Conservation (phyloP, 2,113 vertebrate genomes). For the Chaenocephalus aceratus region DNA sequence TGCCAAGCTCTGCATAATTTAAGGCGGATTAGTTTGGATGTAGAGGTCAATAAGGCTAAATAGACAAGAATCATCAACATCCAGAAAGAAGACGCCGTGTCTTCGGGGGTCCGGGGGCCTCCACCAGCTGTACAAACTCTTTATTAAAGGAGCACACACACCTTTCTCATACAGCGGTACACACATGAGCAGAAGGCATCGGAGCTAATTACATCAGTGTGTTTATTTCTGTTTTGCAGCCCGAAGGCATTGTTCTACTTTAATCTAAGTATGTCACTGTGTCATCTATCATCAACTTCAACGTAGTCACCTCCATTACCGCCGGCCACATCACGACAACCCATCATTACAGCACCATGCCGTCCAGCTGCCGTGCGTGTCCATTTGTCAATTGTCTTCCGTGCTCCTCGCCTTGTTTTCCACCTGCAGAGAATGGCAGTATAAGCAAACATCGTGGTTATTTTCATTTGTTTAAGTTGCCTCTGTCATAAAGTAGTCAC, state of each 20-base stretch:
- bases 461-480: slow-evolving; percentile 9
- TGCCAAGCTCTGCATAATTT: slow-evolving; percentile 80
- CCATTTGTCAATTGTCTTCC: slow-evolving; percentile 36
- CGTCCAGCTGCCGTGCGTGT: background rate
- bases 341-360: slow-evolving; percentile 26
- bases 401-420: slow-evolving; percentile 30
- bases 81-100: slow-evolving; percentile 38
- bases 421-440: slow-evolving; percentile 47
- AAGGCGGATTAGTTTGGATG: slow-evolving; percentile 79
- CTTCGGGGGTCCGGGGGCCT: slow-evolving; percentile 33
- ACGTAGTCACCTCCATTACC: slow-evolving; percentile 63
- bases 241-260: slow-evolving; percentile 60
- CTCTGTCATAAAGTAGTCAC: slow-evolving; percentile 7
- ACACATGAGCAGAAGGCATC: slow-evolving; percentile 31
- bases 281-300: slow-evolving; percentile 72
- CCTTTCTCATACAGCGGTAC: slow-evolving; percentile 33
- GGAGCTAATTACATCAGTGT: slow-evolving; percentile 59
- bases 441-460: slow-evolving; percentile 12
- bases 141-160: slow-evolving; percentile 34
- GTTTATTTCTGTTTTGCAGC: slow-evolving; percentile 67
- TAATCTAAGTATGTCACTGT: slow-evolving; percentile 63
- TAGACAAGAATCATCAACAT: slow-evolving; percentile 72
- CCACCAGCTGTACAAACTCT: slow-evolving; percentile 41
- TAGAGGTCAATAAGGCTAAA: slow-evolving; percentile 81
- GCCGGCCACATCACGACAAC: slow-evolving; percentile 23